Evolutionary conservation across 1,140 invertebrate genomes (phyloP), one percentile per base, ranked within the genome.

Genomic region (Bombus polaris): DNA sequence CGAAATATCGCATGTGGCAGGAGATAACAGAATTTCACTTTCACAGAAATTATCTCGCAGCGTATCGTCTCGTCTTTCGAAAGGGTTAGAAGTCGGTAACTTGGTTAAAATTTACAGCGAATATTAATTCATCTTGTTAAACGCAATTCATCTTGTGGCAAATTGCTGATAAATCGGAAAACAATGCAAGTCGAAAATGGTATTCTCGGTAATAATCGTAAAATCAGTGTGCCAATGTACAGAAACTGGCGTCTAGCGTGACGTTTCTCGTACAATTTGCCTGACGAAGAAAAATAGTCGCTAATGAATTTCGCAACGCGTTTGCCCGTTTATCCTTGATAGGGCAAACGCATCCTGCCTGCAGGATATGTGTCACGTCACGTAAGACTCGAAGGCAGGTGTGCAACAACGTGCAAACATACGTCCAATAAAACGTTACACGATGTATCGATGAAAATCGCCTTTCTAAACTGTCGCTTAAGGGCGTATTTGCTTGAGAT

Each of bases 381-480:
- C 71, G 84, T 70, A 74, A 74, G 62, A 70, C 71, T 85, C 44
- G 84, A 22, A 81, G 84, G 84, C 84, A 85, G 84, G 79, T 75
- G 84, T 47, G 84, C 70, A 59, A 74, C 35, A 70, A 68, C 47
- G 65, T 12, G 59, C 81, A 53, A 73, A 37, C 35, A 57, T 42
- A 74, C 32, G 70, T 59, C 15, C 47, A 32, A 70, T 44, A 68
- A 81, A 85, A 75, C 47, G 57, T 72, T 81, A 57, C 47, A 22
- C 25, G 59, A 15, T 70, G 68, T 44, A 75, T 81, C 71, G 79
- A 81, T 85, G 84, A 74, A 81, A 85, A 70, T 85, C 71, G 65
- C 84, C 84, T 85, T 81, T 85, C 84, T 85, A 85, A 85, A 81
- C 84, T 75, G 71, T 85, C 59, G 84, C 84, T 62, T 25, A 25